phyloP scores from a whole-genome alignment of 64 coral and sea anemone species.

The Stichodactyla mertensii region DNA sequence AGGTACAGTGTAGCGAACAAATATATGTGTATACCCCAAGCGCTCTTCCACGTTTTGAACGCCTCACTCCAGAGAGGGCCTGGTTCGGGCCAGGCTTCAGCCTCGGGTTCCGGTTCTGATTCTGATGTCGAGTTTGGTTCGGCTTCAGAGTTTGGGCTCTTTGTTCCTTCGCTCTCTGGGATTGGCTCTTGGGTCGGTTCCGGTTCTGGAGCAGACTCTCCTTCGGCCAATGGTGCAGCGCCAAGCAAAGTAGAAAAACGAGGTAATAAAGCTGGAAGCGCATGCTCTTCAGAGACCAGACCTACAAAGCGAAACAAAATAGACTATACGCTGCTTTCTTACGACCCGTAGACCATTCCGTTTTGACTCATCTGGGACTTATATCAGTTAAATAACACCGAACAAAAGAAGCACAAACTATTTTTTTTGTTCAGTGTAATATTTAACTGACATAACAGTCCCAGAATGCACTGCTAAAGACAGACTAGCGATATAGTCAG shows the following conservation, averaged over 20 bases:
- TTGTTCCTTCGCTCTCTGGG: conserved; percentile 29
- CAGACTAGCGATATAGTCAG: too few species aligned
- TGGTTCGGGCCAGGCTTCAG: conserved; percentile 93
- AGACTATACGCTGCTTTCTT: too few species aligned
- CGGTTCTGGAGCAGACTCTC: neutral
- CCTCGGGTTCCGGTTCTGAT: conserved; percentile 38
- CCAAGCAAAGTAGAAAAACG: neutral
- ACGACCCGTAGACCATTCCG: too few species aligned
- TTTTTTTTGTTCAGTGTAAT: too few species aligned
- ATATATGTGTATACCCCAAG: conserved; percentile 83
- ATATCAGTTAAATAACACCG: too few species aligned
- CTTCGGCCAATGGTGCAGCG: neutral
- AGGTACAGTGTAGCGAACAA: conserved; percentile 53
- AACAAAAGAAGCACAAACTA: too few species aligned
- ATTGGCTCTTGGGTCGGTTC: neutral
- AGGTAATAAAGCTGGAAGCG: neutral
- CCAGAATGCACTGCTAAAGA: too few species aligned
- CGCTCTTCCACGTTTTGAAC: conserved; percentile 67
- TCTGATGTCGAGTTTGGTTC: conserved; percentile 32
- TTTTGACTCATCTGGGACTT: too few species aligned
- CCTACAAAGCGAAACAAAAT: neutral
- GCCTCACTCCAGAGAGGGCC: conserved; percentile 80
- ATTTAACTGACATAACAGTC: too few species aligned
- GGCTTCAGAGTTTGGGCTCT: neutral
- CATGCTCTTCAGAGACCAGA: neutral